Evolutionary conservation across 2,888 invertebrate genomes (phyloP).

Genomic region (Microctonus aethiopoides): DNA sequence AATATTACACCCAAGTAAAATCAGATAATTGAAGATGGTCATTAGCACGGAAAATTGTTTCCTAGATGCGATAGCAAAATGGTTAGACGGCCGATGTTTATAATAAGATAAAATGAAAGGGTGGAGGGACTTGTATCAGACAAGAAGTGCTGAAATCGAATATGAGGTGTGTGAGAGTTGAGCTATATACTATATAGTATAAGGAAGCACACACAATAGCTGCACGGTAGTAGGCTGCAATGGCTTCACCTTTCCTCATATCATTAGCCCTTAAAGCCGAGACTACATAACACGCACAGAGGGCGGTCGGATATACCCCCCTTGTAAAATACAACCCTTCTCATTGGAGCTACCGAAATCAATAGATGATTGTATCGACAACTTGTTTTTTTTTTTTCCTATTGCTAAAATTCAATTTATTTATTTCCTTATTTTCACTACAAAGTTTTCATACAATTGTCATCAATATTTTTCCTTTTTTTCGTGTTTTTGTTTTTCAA

Average conservation of each 20-base stretch:
- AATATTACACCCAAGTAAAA: not conserved
- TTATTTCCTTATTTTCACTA: not conserved
- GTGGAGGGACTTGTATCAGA: not conserved
- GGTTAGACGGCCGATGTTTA: not conserved
- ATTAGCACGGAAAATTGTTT: not conserved
- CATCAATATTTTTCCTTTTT: not conserved
- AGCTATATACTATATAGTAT: constrained; percentile 41
- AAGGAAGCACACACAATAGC: constrained; percentile 53
- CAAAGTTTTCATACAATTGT: too few relatives aligned
- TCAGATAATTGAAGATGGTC: not conserved
- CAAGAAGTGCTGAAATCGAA: constrained; percentile 55
- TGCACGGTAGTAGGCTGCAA: constrained; percentile 44
- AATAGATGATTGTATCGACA: constrained; percentile 9
- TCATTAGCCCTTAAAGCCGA: constrained; percentile 48
- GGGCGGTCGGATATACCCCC: constrained; percentile 2
- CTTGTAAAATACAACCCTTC: constrained; percentile 17
- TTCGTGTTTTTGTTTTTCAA: not conserved
- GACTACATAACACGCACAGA: constrained; percentile 40
- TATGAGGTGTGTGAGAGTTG: constrained; percentile 55
- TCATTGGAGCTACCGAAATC: constrained; percentile 21
- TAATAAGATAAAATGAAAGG: not conserved
- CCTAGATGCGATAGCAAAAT: not conserved
- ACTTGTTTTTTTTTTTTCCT: not conserved
- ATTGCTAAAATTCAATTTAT: not conserved
- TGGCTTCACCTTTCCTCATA: constrained; percentile 54